Evolutionary conservation across 2,113 vertebrate genomes (phyloP).

Genomic region (Odocoileus hemionus): DNA sequence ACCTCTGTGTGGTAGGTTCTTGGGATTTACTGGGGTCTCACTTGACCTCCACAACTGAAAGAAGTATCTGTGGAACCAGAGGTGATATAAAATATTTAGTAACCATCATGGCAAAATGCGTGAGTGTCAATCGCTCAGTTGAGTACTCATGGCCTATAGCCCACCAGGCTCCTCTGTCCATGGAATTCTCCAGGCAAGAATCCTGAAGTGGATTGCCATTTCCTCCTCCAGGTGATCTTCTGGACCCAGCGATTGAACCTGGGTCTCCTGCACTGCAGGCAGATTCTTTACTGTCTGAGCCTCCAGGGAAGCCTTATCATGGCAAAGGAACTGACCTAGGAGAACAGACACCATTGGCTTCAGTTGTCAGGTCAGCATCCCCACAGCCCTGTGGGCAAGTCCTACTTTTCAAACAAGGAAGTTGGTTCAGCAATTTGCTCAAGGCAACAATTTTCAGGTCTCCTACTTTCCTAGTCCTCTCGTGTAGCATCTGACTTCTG

Average conservation of each 20-base stretch:
- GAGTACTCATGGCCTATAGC: neutral
- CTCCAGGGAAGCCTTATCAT: neutral
- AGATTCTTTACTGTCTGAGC: neutral
- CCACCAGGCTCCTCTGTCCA: neutral
- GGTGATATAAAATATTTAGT: neutral
- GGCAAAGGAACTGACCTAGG: neutral
- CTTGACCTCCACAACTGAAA: neutral
- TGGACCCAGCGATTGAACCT: neutral
- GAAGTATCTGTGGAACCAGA: neutral
- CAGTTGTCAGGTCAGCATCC: neutral
- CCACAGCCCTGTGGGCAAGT: neutral
- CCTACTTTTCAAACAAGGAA: neutral
- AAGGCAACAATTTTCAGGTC: neutral
- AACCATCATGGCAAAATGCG: neutral
- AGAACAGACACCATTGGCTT: neutral
- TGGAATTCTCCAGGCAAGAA: neutral
- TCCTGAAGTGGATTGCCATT: neutral
- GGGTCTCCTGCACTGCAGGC: neutral
- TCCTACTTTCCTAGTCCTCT: neutral
- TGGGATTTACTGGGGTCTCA: neutral
- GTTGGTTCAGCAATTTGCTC: neutral
- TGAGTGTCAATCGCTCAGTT: neutral
- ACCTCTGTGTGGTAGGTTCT: neutral
- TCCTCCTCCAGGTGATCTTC: neutral
- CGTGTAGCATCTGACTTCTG: neutral